These are phyloP conservation scores for Silurus meridionalis DNA, from an alignment of 2,113 vertebrate genomes.

Conservation along the genomic window DNA sequence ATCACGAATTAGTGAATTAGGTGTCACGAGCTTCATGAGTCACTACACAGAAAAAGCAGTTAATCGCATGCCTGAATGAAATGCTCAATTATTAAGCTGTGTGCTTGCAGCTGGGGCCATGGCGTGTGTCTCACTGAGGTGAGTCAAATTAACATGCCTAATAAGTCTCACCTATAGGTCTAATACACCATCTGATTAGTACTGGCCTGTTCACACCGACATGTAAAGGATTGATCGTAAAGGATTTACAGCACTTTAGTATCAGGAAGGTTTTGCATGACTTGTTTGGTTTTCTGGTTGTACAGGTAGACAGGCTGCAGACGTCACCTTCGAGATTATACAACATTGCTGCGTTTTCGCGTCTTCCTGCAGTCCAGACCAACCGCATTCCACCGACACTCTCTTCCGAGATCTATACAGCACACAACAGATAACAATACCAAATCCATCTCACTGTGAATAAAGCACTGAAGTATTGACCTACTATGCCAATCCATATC, in stretches of 20 bases:
- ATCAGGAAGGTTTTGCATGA: not conserved
- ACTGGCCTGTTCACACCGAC: not conserved
- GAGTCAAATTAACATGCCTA: not conserved
- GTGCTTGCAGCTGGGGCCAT: too few relatives aligned
- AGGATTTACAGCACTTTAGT: not conserved
- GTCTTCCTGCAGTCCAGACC: not conserved
- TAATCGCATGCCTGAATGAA: not conserved
- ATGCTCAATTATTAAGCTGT: not conserved
- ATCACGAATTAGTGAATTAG: conserved; percentile 3
- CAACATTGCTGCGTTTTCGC: not conserved
- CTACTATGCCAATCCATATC: not conserved
- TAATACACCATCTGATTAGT: not conserved
- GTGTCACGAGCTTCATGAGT: not conserved
- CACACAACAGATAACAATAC: not conserved
- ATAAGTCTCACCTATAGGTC: not conserved
- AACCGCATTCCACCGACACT: not conserved
- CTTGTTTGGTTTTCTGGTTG: not conserved
- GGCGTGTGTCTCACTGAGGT: not conserved
- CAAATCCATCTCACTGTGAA: not conserved
- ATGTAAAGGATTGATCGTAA: not conserved
- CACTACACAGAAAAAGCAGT: conserved; percentile 14
- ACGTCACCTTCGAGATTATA: not conserved
- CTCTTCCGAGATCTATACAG: not conserved
- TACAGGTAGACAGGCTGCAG: not conserved
- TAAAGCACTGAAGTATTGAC: not conserved